Conservation (phyloP, 1,140 invertebrate genomes). For the Saccostrea echinata region DNA sequence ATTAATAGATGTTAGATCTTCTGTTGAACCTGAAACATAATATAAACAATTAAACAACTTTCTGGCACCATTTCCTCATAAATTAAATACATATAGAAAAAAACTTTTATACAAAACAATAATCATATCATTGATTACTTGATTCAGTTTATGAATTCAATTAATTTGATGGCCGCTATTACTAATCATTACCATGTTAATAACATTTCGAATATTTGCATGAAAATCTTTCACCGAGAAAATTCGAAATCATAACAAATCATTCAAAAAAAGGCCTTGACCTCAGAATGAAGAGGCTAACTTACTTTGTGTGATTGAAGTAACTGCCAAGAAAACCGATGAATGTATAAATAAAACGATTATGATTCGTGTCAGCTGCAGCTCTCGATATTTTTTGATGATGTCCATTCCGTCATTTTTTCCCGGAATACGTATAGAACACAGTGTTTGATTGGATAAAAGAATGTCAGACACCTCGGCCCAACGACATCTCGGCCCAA, state of each 20-base stretch:
- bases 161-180: too few relatives aligned
- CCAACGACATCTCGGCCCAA: too few relatives aligned
- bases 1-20: background rate
- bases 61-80: too few relatives aligned
- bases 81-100: too few relatives aligned
- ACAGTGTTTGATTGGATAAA: background rate
- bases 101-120: too few relatives aligned
- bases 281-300: background rate
- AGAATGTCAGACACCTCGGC: too few relatives aligned
- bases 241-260: background rate
- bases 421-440: background rate
- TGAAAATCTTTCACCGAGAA: background rate
- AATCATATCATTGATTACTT: too few relatives aligned
- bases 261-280: background rate
- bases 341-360: background rate
- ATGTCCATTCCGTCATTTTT: conserved; percentile 24
- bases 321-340: background rate
- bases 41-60: too few relatives aligned
- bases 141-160: too few relatives aligned
- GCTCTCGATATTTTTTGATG: background rate
- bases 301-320: background rate
- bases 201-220: too few relatives aligned
- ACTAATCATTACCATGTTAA: too few relatives aligned
- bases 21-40: background rate
- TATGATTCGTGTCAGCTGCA: background rate